Conservation (phyloP, 2,797 vertebrate species). For the Paratrypauchen microcephalus region DNA sequence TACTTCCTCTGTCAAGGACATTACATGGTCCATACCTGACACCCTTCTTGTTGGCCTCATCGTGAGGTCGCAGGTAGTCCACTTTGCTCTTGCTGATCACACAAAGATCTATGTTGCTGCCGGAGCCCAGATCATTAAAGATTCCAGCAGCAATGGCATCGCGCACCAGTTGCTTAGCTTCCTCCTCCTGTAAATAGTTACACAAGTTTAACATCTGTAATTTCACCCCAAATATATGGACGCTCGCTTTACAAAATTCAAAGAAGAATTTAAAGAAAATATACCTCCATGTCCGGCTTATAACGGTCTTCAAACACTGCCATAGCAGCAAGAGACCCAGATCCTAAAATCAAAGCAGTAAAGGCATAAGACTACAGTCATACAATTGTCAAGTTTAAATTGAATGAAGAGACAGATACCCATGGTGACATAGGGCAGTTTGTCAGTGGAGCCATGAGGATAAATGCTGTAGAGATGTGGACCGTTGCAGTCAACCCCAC, state of each 20-base stretch:
- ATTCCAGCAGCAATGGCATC: conserved; percentile 94
- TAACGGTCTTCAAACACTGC: conserved; percentile 96
- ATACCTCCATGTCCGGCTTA: conserved; percentile 88
- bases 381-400: neutral
- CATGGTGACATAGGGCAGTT: conserved; percentile 97
- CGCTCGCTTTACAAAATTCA: neutral
- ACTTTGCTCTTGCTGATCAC: conserved; percentile 91
- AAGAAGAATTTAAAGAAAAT: no score
- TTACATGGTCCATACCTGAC: conserved; percentile 76
- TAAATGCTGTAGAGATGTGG: conserved; percentile 97
- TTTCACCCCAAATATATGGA: neutral
- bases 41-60: conserved; percentile 91
- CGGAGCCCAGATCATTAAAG: conserved; percentile 94
- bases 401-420: conserved; percentile 77
- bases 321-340: conserved; percentile 95
- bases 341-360: conserved; percentile 74
- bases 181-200: conserved; percentile 81
- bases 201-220: neutral
- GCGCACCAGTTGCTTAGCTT: conserved; percentile 89
- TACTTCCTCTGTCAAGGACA: neutral
- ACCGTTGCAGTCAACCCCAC: conserved; percentile 90
- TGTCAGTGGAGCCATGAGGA: conserved; percentile 96
- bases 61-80: conserved; percentile 90
- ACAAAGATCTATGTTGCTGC: conserved; percentile 94
- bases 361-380: neutral